A percentile compares a stretch with the other conserved stretches of the same genome.
Evolutionary conservation across 2,113 vertebrate species (phyloP).

Genomic region (Rissa tridactyla): DNA sequence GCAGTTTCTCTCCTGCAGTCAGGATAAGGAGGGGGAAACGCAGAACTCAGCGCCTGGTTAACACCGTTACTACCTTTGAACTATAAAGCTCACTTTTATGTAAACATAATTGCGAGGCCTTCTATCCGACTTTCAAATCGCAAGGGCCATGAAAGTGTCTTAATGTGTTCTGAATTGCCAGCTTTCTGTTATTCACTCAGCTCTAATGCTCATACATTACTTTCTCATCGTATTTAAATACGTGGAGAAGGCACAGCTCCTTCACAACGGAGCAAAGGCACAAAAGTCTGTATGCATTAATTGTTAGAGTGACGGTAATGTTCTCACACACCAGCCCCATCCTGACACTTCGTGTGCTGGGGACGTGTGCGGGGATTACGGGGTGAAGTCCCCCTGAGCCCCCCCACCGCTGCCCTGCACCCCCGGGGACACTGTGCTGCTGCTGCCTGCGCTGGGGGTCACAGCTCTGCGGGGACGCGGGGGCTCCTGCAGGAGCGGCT

Average conservation of each 20-base stretch:
- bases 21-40: neutral
- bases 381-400: too few species aligned
- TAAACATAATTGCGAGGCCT: neutral
- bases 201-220: too few species aligned
- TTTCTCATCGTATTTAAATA: neutral
- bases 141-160: neutral
- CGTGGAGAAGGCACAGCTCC: neutral
- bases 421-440: too few species aligned
- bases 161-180: neutral
- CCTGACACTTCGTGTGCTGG: neutral
- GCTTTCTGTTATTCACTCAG: neutral
- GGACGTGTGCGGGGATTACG: accelerated
- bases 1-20: neutral
- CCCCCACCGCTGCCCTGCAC: too few species aligned
- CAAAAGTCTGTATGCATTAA: too few species aligned
- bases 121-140: neutral
- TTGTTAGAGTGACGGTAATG: accelerated
- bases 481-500: neutral
- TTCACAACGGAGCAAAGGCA: neutral
- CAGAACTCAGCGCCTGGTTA: neutral
- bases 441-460: neutral
- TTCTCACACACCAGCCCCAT: too few species aligned
- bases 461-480: too few species aligned
- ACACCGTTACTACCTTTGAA: neutral
- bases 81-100: neutral